Evolutionary conservation across 2,888 invertebrate genomes (phyloP).

Genomic region (Calameuta pallipes): DNA sequence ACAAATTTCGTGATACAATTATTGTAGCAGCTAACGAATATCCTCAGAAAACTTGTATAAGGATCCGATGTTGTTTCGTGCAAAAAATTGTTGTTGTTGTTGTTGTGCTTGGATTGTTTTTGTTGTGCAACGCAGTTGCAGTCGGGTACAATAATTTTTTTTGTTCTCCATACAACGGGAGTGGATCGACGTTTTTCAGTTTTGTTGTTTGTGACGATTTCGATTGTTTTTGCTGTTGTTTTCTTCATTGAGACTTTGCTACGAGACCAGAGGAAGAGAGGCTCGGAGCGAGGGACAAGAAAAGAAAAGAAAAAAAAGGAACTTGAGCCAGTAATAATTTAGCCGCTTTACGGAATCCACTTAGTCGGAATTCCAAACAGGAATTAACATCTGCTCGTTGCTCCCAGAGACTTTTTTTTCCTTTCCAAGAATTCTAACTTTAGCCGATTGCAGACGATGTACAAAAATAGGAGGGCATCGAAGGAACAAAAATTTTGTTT

Average conservation of each 20-base stretch:
- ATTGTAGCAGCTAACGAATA: no score
- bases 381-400: not conserved
- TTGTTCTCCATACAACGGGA: no score
- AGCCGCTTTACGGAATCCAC: not conserved
- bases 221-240: not conserved
- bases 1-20: not conserved
- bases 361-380: not conserved
- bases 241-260: not conserved
- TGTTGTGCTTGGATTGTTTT: no score
- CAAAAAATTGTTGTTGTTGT: no score
- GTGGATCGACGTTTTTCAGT: no score
- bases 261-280: not conserved
- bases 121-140: no score
- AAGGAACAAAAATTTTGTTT: not conserved
- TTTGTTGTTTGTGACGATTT: no score
- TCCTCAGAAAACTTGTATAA: not conserved
- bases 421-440: not conserved
- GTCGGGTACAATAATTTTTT: no score
- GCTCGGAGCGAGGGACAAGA: no score
- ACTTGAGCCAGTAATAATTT: not conserved
- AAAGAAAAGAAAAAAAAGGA: not conserved
- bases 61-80: no score
- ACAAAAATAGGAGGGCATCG: no score
- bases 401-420: not conserved
- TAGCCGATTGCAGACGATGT: no score